A percentile compares a stretch with the other conserved stretches of the same genome.
These are phyloP conservation scores for Drosophila vallismaia DNA, from an alignment of 2,888 invertebrate species.

Conservation along the genomic window DNA sequence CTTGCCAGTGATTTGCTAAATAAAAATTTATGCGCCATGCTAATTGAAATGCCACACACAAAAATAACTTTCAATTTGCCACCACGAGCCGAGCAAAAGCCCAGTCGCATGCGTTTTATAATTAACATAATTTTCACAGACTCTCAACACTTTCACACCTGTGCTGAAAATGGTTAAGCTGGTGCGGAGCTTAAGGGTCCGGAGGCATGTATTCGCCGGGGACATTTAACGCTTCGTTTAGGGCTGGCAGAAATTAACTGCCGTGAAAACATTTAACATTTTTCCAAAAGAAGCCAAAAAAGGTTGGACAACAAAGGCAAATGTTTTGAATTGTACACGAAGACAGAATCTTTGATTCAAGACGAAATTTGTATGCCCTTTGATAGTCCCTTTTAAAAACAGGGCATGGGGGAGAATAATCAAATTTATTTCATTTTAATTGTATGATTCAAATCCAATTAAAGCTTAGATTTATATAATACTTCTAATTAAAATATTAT, in stretches of 20 bases:
- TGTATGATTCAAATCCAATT: no score
- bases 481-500: neutral
- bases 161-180: slow-evolving; percentile 38
- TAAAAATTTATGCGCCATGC: slow-evolving; percentile 57
- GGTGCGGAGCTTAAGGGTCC: neutral
- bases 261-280: slow-evolving; percentile 67
- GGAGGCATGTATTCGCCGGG: slow-evolving; percentile 21
- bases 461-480: neutral
- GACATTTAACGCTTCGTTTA: slow-evolving; percentile 73
- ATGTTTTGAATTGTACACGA: slow-evolving; percentile 24
- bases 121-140: slow-evolving; percentile 68
- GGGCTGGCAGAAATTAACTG: slow-evolving; percentile 66
- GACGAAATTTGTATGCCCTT: slow-evolving; percentile 28
- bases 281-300: slow-evolving; percentile 39
- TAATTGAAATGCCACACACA: slow-evolving; percentile 69
- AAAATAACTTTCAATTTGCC: slow-evolving; percentile 65
- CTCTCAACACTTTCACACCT: slow-evolving; percentile 73
- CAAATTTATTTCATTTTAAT: no score
- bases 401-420: no score
- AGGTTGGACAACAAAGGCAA: slow-evolving; percentile 25
- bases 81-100: slow-evolving; percentile 36
- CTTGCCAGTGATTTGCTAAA: slow-evolving; percentile 54
- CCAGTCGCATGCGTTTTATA: slow-evolving; percentile 56
- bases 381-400: neutral
- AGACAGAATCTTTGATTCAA: neutral